Evolutionary conservation across 2,113 vertebrate genomes (phyloP).

Genomic region (Piaya cayana): DNA sequence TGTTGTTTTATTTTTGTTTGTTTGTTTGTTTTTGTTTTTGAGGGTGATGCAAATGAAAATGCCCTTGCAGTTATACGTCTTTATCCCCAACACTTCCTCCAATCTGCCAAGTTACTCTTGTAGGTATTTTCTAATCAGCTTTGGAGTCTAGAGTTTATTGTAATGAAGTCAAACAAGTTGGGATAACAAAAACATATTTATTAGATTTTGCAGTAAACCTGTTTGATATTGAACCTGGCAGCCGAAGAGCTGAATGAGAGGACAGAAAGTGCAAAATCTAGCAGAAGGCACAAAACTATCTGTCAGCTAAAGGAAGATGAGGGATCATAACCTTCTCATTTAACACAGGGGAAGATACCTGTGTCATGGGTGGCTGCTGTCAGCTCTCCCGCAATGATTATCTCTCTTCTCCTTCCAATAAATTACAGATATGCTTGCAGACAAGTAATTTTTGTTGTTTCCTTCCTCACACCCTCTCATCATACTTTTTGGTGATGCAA

Average conservation of each 20-base stretch:
- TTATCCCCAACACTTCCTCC: neutral
- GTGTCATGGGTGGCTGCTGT: neutral
- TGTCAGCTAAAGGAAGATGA: neutral
- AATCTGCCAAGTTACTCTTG: neutral
- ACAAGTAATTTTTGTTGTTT: neutral
- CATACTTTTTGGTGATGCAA: neutral
- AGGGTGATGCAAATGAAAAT: neutral
- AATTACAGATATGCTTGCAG: neutral
- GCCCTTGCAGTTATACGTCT: neutral
- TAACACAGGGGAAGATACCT: neutral
- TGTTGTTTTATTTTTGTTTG: too few relatives aligned
- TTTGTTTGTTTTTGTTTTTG: neutral
- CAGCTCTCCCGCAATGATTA: neutral
- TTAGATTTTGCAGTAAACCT: neutral
- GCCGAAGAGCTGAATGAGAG: neutral
- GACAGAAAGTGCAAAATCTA: neutral
- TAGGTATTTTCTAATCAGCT: neutral
- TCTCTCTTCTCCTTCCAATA: neutral
- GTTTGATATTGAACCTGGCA: neutral
- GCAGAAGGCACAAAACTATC: neutral
- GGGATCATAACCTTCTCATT: neutral
- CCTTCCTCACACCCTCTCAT: neutral
- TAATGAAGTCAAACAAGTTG: neutral
- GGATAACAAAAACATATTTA: constrained; percentile 5
- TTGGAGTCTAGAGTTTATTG: neutral